Evolutionary conservation across 2,888 invertebrate species (phyloP).

Genomic region (Fragum whitleyi): DNA sequence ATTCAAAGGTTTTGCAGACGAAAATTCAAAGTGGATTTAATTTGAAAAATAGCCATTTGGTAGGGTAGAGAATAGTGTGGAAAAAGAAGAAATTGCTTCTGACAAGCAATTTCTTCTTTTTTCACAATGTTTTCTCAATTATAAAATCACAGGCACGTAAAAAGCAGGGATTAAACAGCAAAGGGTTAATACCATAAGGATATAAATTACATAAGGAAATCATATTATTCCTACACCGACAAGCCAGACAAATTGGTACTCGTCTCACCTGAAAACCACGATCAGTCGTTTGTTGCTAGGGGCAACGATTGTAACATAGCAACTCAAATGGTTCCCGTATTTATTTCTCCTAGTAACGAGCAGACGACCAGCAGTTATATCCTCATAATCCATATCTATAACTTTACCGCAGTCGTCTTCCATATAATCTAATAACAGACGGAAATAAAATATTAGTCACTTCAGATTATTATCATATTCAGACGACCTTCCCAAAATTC

Average conservation of each 20-base stretch:
- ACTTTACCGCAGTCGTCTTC: slow-evolving; percentile 60
- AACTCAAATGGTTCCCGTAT: slow-evolving; percentile 61
- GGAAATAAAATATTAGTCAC: too few species aligned
- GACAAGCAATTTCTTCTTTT: too few species aligned
- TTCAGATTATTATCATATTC: too few species aligned
- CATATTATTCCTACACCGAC: neutral
- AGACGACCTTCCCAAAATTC: too few species aligned
- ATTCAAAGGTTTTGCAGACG: too few species aligned
- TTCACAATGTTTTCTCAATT: too few species aligned
- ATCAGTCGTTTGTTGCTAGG: slow-evolving; percentile 46
- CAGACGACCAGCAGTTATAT: slow-evolving; percentile 55
- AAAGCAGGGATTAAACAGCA: too few species aligned
- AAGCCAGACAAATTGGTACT: neutral
- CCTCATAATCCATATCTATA: slow-evolving; percentile 50
- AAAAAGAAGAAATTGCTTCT: too few species aligned
- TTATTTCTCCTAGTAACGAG: slow-evolving; percentile 53
- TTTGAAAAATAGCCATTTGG: too few species aligned
- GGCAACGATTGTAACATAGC: slow-evolving; percentile 59
- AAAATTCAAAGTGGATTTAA: too few species aligned
- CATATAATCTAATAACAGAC: slow-evolving; percentile 49
- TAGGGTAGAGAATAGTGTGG: too few species aligned
- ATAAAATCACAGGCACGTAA: too few species aligned
- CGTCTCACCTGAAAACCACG: slow-evolving; percentile 60
- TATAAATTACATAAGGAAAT: neutral
- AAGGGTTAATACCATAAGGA: neutral